These are phyloP conservation scores for Athene noctua DNA, from an alignment of 2,113 vertebrate genomes.

Conservation along the genomic window DNA sequence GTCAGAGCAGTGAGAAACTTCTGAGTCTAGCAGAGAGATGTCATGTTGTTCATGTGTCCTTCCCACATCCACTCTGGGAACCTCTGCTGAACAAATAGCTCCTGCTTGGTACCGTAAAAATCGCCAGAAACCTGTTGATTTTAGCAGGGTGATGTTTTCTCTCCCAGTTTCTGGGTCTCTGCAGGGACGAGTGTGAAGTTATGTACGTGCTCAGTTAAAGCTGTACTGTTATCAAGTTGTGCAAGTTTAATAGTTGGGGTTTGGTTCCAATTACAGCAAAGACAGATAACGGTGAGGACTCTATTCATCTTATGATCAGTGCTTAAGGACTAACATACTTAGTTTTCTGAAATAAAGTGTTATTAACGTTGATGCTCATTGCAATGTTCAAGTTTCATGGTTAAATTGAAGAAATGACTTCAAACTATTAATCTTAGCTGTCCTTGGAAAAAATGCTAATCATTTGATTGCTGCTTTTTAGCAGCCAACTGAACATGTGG, in stretches of 20 bases:
- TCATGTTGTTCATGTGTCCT: accelerated
- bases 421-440: slow-evolving; percentile 56
- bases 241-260: neutral
- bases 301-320: neutral
- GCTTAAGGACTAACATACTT: neutral
- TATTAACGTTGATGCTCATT: slow-evolving; percentile 4
- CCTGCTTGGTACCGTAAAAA: neutral
- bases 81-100: neutral
- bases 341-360: slow-evolving; percentile 30
- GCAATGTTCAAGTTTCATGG: slow-evolving; percentile 15
- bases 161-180: neutral
- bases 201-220: neutral
- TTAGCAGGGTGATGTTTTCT: neutral
- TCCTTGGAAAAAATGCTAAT: slow-evolving; percentile 41
- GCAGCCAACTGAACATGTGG: slow-evolving; percentile 32
- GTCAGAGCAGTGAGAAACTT: neutral
- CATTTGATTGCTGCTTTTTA: slow-evolving; percentile 53
- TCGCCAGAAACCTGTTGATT: neutral
- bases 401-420: slow-evolving; percentile 51
- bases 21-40: neutral
- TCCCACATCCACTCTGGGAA: accelerated
- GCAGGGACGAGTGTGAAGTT: neutral
- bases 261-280: neutral
- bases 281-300: neutral
- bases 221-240: neutral